These are phyloP conservation scores for Drosophila melanogaster DNA, from an alignment of 1,140 invertebrate species.

Conservation along the genomic window Release_6_plus_ISO1_MT NT_033777.3:22508001-22508500, in stretches of 20 bases:
- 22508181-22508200: constrained; percentile 51
- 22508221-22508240: constrained; percentile 67
- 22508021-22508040: constrained; percentile 16
- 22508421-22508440: constrained; percentile 30
- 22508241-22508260: constrained; percentile 13
- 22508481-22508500: constrained; percentile 39
- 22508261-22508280: background rate
- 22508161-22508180: constrained; percentile 33
- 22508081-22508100: constrained; percentile 51
- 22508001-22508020: constrained; percentile 50
- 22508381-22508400: constrained; percentile 37
- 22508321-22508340: constrained; percentile 78
- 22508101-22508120: constrained; percentile 55
- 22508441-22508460: constrained; percentile 38
- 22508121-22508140: constrained; percentile 33
- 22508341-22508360: constrained; percentile 43
- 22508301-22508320: constrained; percentile 62
- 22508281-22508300: constrained; percentile 33
- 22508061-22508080: constrained; percentile 19
- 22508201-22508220: constrained; percentile 74
- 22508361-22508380: constrained; percentile 45
- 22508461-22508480: constrained; percentile 50
- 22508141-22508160: constrained; percentile 11
- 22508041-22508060: constrained; percentile 21
- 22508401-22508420: constrained; percentile 35